A percentile compares a stretch with the other conserved stretches of the same genome.
Conservation (phyloP, 2,113 vertebrate genomes). For the Python bivittatus region DNA sequence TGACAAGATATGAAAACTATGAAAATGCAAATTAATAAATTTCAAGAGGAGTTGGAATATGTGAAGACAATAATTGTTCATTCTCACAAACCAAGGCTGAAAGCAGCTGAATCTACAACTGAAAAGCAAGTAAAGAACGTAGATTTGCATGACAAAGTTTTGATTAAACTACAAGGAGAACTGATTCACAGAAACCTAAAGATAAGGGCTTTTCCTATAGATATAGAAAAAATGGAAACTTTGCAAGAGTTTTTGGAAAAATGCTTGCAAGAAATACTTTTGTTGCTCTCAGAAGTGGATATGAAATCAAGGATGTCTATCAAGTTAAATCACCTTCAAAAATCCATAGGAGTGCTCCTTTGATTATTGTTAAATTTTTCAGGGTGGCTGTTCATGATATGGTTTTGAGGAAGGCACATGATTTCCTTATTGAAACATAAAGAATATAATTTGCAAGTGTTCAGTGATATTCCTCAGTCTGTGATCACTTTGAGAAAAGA, state of each 20-base stretch:
- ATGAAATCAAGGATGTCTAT: neutral
- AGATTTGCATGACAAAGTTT: too few relatives aligned
- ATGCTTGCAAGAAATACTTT: neutral
- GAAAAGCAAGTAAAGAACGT: too few relatives aligned
- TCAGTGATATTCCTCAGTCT: neutral
- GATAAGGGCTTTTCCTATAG: neutral
- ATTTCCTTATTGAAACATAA: neutral
- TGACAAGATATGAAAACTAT: too few relatives aligned
- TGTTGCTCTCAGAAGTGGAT: neutral
- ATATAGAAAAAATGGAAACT: neutral
- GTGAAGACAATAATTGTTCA: too few relatives aligned
- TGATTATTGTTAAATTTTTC: neutral
- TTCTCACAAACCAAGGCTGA: too few relatives aligned
- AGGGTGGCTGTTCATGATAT: neutral
- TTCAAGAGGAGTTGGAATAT: too few relatives aligned
- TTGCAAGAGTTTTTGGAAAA: neutral
- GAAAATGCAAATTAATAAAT: too few relatives aligned
- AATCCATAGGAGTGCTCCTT: neutral
- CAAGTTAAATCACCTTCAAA: neutral
- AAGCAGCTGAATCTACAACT: too few relatives aligned
- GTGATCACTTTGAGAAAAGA: neutral
- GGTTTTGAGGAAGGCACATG: neutral
- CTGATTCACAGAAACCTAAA: neutral
- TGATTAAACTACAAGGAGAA: too few relatives aligned
- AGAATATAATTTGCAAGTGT: neutral